Evolutionary conservation across 2,888 invertebrate genomes (phyloP), one percentile per base, ranked within the genome.

Genomic region (Melolontha melolontha): DNA sequence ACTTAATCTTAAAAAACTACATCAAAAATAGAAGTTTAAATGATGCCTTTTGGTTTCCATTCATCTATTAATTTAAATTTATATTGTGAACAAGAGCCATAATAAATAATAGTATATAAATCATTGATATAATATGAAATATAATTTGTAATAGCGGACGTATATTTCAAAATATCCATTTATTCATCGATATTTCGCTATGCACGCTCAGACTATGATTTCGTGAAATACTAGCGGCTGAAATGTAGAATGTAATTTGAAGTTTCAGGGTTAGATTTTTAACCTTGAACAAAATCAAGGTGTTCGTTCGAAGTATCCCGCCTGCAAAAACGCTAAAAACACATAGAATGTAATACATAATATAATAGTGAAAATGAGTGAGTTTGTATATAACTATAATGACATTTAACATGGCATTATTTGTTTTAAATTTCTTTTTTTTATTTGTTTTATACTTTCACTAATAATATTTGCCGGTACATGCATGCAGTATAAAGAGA

Each of bases 171-270:
- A 17, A 14, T 14, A 16, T 47, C n/a, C 12, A 34, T 62, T 14
- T 59, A 44, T 47, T 17, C 47, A 49, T 62, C 29, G 34, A 62
- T 62, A 44, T 62, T 22, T 62, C 42, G 12, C 34, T 62, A 34
- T 47, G 34, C 40, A 47, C 47, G 27, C 42, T 29, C 64, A 55
- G 59, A 34, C 51, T 34, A 51, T 40, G 64, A 68, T 64, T 62
- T 62, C 57, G 68, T 68, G 64, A 68, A 68, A 68, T 68, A 49
- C 68, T 64, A 68, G 51, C 62, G 68, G 62, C 62, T 68, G 68
- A 64, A 68, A 68, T 64, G 54, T 68, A 68, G 68, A 68, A 68
- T 64, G 68, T 68, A 68, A 68, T 54, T 59, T 29, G 68, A 68
- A 64, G 68, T 66, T 57, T 68, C 64, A 64, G 68, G 68, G 68